Evolutionary conservation across 2,113 vertebrate genomes (phyloP).

Genomic region (Muscicapa adusta): DNA sequence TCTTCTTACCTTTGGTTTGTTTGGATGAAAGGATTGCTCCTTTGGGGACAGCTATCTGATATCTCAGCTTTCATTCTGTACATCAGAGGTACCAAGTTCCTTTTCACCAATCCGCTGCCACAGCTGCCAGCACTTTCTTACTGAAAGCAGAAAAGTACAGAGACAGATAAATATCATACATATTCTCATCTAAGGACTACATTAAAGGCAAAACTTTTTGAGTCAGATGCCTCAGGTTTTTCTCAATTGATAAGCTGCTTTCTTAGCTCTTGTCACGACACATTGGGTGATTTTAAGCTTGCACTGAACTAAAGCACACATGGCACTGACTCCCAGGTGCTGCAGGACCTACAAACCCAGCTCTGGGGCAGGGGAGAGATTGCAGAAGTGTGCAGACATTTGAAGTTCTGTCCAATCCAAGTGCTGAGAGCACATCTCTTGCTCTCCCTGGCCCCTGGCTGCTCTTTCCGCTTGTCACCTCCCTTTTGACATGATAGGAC

Average conservation of each 20-base stretch:
- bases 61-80: background rate
- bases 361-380: background rate
- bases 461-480: background rate
- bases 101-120: background rate
- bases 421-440: background rate
- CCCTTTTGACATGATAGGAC: background rate
- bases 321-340: background rate
- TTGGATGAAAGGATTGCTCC: background rate
- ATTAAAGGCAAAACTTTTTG: background rate
- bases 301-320: background rate
- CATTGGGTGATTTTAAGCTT: background rate
- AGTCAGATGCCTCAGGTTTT: background rate
- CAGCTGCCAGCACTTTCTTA: background rate
- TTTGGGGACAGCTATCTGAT: background rate
- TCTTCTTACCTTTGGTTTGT: background rate
- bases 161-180: background rate
- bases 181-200: background rate
- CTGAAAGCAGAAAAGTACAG: background rate
- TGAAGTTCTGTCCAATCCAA: background rate
- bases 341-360: background rate
- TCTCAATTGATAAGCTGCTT: background rate
- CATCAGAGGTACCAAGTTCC: background rate
- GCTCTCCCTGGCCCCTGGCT: background rate
- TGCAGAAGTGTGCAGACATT: background rate
- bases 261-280: background rate